Conservation (phyloP, 2,113 vertebrate genomes). For the Prochilodus magdalenae region DNA sequence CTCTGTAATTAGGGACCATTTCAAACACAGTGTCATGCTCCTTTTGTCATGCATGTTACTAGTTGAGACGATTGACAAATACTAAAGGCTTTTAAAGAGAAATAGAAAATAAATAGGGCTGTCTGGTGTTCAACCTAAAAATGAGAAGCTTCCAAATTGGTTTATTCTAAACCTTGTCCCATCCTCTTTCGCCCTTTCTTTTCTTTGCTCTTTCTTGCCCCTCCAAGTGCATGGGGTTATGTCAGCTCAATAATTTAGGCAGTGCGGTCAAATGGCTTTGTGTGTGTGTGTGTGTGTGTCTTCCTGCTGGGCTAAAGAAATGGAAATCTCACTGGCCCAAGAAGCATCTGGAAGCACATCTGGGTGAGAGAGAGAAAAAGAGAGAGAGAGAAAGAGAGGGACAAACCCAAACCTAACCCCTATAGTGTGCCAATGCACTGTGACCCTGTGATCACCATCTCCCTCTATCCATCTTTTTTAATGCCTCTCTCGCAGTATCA, state of each 20-base stretch:
- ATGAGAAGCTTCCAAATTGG: no score
- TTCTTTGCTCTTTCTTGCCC: slow-evolving; percentile 2
- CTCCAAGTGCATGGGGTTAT: slow-evolving; percentile 25
- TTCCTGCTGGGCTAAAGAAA: slow-evolving; percentile 38
- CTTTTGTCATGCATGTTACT: no score
- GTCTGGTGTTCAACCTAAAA: no score
- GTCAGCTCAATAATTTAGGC: slow-evolving; percentile 50
- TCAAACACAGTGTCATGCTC: no score
- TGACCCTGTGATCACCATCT: no score
- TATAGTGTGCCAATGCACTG: slow-evolving; percentile 27
- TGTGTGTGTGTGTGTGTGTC: neutral
- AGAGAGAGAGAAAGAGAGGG: neutral
- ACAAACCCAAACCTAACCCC: slow-evolving; percentile 18
- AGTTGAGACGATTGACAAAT: no score
- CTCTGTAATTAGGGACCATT: no score
- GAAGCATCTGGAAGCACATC: slow-evolving; percentile 8
- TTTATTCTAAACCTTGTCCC: neutral
- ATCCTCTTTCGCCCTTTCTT: neutral
- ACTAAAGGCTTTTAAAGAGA: no score
- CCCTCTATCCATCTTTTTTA: no score
- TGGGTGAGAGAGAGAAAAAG: slow-evolving; percentile 6
- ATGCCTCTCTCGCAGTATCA: no score
- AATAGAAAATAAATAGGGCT: no score
- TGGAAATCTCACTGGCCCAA: slow-evolving; percentile 40
- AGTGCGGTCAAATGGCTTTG: slow-evolving; percentile 16